phyloP scores from a whole-genome alignment of 2,888 invertebrate species.

The Tetanocera ferruginea region DNA sequence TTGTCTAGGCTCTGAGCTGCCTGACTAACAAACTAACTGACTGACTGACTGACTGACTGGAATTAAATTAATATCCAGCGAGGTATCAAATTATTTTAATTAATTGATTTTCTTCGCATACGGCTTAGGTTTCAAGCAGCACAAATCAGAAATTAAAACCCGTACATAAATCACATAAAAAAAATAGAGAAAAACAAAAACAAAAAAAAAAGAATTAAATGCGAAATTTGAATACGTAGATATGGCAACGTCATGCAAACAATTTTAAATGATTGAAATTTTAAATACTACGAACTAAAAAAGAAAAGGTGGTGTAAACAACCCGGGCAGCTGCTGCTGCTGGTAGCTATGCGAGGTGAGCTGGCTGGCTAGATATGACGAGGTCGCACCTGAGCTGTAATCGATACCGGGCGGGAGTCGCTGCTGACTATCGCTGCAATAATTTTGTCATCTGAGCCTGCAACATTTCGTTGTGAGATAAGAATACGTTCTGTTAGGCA shows the following conservation, averaged over 20 bases:
- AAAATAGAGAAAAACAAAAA: constrained; percentile 54
- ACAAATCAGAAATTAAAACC: constrained; percentile 66
- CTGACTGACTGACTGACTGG: background rate
- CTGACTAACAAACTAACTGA: background rate
- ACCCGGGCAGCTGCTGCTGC: background rate
- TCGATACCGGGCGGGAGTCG: constrained; percentile 51
- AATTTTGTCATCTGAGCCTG: constrained; percentile 30
- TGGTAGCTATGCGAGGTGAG: background rate
- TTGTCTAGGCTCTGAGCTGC: constrained; percentile 2
- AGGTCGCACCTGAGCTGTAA: constrained; percentile 64
- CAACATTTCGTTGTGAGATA: background rate
- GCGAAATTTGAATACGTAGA: constrained; percentile 32
- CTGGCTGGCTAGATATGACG: constrained; percentile 43
- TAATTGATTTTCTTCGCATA: constrained; percentile 39
- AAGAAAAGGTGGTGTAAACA: background rate
- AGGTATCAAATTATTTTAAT: constrained; percentile 40
- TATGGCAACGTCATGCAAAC: constrained; percentile 22
- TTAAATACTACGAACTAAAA: background rate
- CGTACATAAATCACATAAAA: constrained; percentile 65
- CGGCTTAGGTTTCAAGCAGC: constrained; percentile 44
- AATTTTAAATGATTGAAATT: constrained; percentile 7
- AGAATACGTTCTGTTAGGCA: no score
- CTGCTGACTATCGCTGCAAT: constrained; percentile 33
- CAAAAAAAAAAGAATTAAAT: constrained; percentile 45
- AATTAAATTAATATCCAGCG: constrained; percentile 10